phyloP scores from a whole-genome alignment of 2,113 vertebrate genomes.

The Atrichornis clamosus region DNA sequence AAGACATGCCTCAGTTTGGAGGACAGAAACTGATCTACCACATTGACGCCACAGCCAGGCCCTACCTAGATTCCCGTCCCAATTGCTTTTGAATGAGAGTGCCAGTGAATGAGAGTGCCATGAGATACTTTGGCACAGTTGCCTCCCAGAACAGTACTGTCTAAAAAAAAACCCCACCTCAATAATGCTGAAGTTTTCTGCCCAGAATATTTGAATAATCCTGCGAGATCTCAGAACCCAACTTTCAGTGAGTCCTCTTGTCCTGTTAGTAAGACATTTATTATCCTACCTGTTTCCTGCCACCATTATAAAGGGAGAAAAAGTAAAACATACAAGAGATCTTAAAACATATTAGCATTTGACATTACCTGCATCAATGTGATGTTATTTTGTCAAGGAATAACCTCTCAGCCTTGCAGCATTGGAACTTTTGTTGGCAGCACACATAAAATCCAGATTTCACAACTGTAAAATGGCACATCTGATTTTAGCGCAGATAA shows the following conservation, averaged over 20 bases:
- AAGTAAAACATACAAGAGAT: background rate
- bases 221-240: background rate
- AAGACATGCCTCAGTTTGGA: background rate
- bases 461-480: background rate
- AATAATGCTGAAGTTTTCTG: background rate
- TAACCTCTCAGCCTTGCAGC: background rate
- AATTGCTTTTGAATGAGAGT: background rate
- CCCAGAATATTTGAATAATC: background rate
- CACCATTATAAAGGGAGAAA: background rate
- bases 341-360: background rate
- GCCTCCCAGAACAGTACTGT: background rate
- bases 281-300: background rate
- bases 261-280: background rate
- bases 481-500: background rate
- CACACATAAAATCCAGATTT: background rate
- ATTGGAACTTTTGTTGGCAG: background rate
- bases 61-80: background rate
- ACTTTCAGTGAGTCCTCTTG: background rate
- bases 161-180: background rate
- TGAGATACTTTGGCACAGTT: background rate
- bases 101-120: background rate
- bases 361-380: background rate
- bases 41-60: fast-evolving
- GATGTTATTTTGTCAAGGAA: background rate
- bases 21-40: background rate